Conservation (phyloP, 2,888 invertebrate genomes). For the Operophtera brumata region DNA sequence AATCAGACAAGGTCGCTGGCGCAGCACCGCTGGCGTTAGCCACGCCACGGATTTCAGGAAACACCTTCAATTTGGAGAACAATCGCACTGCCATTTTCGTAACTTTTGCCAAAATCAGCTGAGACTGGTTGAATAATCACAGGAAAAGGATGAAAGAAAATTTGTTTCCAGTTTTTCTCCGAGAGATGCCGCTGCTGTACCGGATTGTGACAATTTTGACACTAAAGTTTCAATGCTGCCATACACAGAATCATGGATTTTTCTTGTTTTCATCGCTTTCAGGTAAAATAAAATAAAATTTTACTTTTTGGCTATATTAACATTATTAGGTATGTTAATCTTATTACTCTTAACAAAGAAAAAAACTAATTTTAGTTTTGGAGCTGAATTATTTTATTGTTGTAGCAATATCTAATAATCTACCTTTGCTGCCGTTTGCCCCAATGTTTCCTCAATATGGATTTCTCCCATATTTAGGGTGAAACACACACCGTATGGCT, state of each 20-base stretch:
- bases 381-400: background rate
- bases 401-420: slow-evolving; percentile 38
- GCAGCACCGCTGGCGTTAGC: slow-evolving; percentile 61
- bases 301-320: too few species aligned
- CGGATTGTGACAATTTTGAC: slow-evolving; percentile 30
- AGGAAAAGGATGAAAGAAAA: slow-evolving; percentile 65
- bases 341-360: too few species aligned
- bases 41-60: slow-evolving; percentile 62
- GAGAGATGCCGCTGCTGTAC: slow-evolving; percentile 46
- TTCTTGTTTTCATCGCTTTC: background rate
- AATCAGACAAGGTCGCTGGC: slow-evolving; percentile 82
- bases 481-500: background rate
- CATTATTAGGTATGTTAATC: too few species aligned
- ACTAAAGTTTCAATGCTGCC: slow-evolving; percentile 1
- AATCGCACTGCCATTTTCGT: slow-evolving; percentile 68
- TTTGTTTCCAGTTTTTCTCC: slow-evolving; percentile 36
- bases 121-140: slow-evolving; percentile 72
- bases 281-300: too few species aligned
- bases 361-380: too few species aligned
- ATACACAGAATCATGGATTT: background rate
- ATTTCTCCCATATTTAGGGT: background rate
- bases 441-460: background rate
- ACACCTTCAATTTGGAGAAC: slow-evolving; percentile 61
- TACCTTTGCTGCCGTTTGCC: slow-evolving; percentile 30
- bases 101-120: slow-evolving; percentile 44